Base-by-base conservation (phyloP, 2,113 vertebrate species). In the Corynorhinus townsendii region DNA sequence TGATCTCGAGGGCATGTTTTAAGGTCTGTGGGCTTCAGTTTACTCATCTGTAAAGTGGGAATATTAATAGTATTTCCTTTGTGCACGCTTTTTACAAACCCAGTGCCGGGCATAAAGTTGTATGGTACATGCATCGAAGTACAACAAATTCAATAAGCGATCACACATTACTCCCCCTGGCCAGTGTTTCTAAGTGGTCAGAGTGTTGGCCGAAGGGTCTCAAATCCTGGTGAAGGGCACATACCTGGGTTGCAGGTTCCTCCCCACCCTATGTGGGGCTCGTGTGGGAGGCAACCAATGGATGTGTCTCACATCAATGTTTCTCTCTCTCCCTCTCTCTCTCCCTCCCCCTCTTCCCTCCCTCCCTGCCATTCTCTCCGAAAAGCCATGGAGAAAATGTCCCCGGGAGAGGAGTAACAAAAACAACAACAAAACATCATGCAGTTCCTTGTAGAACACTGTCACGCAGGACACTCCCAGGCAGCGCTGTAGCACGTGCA, bases 391-490 rank as follows among this genome's bases (percentile, higher is more conserved):
- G 26, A 62, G 59, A 28, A 11, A 62, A 28, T 28, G 12, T 10
- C 59, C 11, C 12, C 22, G 1, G 59, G 26, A 62, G 59, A 62
- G 59, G 59, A 62, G 28, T 62, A 62, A 12, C 26, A 59, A 11
- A 59, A 59, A 59, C 24, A 59, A 59, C 56, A 59, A 9, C 56
- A 59, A 24, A 45, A 5, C 30, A 33, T 90, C 0, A 26, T 2
- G 16, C 10, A 54, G 86, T 69, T 81, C 30, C 30, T 77, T 56
- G 82, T 71, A 38, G 40, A 59, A 77, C 47, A 3, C 28, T 56
- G 22, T 2, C 11, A 47, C 3, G 0, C 15, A 1, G 10, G 7
- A 7, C 8, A 8, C 40, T 8, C 62, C 10, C 22, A 15, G n/a
- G 56, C 30, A 30, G 66, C 80, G 16, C 28, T 0, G 20, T 71